phyloP scores from a whole-genome alignment of 1,140 invertebrate species.

The Armadillidium nasatum region DNA sequence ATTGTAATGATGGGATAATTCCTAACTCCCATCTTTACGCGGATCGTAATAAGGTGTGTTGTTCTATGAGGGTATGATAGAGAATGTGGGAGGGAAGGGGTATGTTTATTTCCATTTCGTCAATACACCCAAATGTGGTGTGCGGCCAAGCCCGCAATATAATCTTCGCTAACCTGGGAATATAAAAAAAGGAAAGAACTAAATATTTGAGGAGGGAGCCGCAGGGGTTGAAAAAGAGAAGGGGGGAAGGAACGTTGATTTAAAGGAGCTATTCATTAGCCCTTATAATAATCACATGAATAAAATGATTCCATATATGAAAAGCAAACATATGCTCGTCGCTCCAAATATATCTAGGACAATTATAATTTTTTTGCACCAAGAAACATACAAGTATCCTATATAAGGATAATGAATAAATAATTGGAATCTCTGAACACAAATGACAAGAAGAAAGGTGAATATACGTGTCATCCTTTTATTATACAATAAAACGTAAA shows the following conservation, averaged over 20 bases:
- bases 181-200: not conserved
- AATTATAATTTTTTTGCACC: too few relatives aligned
- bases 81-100: not conserved
- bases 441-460: not conserved
- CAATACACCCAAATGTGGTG: constrained; percentile 7
- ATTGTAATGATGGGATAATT: not conserved
- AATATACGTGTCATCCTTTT: not conserved
- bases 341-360: not conserved
- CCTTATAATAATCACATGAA: not conserved
- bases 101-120: not conserved
- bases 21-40: not conserved
- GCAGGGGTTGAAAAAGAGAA: not conserved
- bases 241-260: not conserved
- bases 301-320: constrained; percentile 1
- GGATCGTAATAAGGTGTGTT: not conserved
- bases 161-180: not conserved
- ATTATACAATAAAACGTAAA: not conserved
- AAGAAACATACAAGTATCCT: not conserved
- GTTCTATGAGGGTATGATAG: not conserved
- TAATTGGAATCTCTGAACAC: not conserved
- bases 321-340: not conserved
- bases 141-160: not conserved
- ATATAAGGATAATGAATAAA: not conserved
- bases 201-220: not conserved
- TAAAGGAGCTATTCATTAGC: not conserved